Evolutionary conservation across 2,113 vertebrate genomes (phyloP).

Genomic region (Pan troglodytes): NHGRI_mPanTro3-v2.1_pri NC_072421.2:96901501-96902000

Average conservation of each 20-base stretch:
- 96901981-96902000: not conserved
- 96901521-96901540: not conserved
- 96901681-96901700: not conserved
- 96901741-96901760: not conserved
- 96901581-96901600: not conserved
- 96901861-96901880: not conserved
- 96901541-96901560: constrained; percentile 26
- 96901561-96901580: not conserved
- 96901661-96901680: not conserved
- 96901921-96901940: not conserved
- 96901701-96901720: not conserved
- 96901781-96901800: not conserved
- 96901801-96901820: not conserved
- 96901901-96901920: not conserved
- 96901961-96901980: not conserved
- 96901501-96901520: not conserved
- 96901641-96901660: not conserved
- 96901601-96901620: not conserved
- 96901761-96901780: not conserved
- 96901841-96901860: not conserved
- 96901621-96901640: not conserved
- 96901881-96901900: not conserved
- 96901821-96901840: not conserved
- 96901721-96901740: not conserved
- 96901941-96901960: not conserved